Conservation (phyloP, 2,888 invertebrate genomes). For the Apamea epomidion region DNA sequence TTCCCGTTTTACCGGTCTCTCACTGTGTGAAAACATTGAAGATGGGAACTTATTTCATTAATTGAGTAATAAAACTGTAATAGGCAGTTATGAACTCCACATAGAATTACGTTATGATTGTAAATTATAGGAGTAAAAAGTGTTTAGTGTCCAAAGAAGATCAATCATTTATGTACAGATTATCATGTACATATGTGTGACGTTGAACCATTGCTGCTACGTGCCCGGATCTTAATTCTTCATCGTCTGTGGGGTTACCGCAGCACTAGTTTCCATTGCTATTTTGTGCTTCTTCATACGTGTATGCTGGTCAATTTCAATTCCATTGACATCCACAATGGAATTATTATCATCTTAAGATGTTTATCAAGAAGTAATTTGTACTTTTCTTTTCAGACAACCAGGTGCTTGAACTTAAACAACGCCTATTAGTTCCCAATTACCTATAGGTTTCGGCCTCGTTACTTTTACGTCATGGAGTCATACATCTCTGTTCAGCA, state of each 20-base stretch:
- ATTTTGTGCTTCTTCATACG: neutral
- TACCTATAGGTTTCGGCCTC: neutral
- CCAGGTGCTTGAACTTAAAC: neutral
- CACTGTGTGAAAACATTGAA: conserved; percentile 33
- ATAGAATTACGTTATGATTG: conserved; percentile 18
- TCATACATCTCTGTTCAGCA: neutral
- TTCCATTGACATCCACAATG: neutral
- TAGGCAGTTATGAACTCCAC: conserved; percentile 10
- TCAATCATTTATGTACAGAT: conserved; percentile 4
- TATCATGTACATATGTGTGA: neutral
- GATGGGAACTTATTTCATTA: conserved; percentile 50
- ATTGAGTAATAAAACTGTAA: conserved; percentile 33
- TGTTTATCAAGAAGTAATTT: neutral
- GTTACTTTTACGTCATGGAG: neutral
- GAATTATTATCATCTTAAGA: neutral
- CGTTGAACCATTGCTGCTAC: neutral
- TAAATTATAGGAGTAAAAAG: conserved; percentile 14
- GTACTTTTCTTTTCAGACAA: conserved; percentile 2
- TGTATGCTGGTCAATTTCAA: neutral
- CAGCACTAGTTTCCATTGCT: neutral
- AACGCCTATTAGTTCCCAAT: neutral
- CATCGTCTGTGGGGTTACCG: neutral
- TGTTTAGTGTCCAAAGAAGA: conserved; percentile 16
- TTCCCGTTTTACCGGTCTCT: conserved; percentile 55
- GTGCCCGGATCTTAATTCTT: neutral